A percentile compares a stretch with the other conserved stretches of the same genome.
Conservation (phyloP, 1,140 invertebrate species). For the Pseudomyrmex concolor region DNA sequence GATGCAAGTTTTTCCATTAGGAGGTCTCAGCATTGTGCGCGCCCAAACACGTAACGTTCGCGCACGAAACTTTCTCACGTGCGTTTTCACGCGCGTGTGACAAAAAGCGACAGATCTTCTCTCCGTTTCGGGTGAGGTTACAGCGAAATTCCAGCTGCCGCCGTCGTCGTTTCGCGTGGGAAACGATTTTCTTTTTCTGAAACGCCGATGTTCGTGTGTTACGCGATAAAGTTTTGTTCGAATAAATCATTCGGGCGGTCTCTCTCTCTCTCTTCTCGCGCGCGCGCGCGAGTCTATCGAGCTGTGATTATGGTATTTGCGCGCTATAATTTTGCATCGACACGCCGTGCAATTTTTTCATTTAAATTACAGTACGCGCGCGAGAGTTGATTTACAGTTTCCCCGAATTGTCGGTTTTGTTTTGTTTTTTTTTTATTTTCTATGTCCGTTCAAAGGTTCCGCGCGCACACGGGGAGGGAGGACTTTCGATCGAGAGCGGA, state of each 20-base stretch:
- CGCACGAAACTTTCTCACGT: conserved; percentile 63
- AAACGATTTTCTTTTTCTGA: conserved; percentile 53
- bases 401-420: background rate
- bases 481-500: background rate
- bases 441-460: background rate
- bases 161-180: conserved; percentile 26
- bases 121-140: background rate
- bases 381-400: conserved; percentile 24
- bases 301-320: conserved; percentile 33
- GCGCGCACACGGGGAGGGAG: background rate
- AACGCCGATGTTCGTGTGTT: too few species aligned
- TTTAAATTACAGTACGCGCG: conserved; percentile 21
- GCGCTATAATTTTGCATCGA: conserved; percentile 12
- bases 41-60: conserved; percentile 38
- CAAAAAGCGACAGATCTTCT: conserved; percentile 59
- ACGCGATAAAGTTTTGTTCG: conserved; percentile 26
- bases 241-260: conserved; percentile 32
- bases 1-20: conserved; percentile 7
- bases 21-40: conserved; percentile 35
- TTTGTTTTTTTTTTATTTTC: conserved; percentile 7
- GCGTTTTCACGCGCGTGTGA: conserved; percentile 38
- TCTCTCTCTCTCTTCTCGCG: background rate
- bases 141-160: conserved; percentile 25
- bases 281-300: background rate
- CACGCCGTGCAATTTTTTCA: conserved; percentile 13